Conservation (phyloP, 1,140 invertebrate species). For the Chrysopa pallens region DNA sequence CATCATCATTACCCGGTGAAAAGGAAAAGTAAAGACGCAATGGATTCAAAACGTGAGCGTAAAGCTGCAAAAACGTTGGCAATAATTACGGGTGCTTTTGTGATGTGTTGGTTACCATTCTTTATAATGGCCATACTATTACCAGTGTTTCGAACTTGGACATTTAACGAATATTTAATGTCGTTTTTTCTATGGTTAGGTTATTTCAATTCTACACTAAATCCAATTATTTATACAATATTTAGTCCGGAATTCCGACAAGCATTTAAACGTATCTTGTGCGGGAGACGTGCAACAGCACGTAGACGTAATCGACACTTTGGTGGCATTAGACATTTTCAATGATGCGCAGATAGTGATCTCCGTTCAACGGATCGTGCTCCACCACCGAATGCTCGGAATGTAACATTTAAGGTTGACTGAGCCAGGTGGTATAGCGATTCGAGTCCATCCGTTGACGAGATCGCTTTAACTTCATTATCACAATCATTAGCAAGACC, state of each 20-base stretch:
- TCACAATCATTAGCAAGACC: too few relatives aligned
- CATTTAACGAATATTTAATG: conserved; percentile 27
- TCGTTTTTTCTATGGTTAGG: conserved; percentile 64
- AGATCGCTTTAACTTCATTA: too few relatives aligned
- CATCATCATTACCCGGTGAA: conserved; percentile 25
- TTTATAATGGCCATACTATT: conserved; percentile 74
- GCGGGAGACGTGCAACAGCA: conserved; percentile 33
- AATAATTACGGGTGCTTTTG: conserved; percentile 79
- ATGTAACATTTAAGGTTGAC: conserved; percentile 22
- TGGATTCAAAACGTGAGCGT: conserved; percentile 65
- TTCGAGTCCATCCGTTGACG: too few relatives aligned
- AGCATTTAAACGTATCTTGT: conserved; percentile 69
- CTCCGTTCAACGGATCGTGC: conserved; percentile 16
- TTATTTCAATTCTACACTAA: conserved; percentile 78
- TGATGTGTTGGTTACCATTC: conserved; percentile 78
- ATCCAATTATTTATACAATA: conserved; percentile 78
- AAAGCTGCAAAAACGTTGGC: conserved; percentile 84
- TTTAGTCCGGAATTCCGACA: conserved; percentile 77
- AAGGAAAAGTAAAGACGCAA: conserved; percentile 43
- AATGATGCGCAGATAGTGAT: conserved; percentile 23
- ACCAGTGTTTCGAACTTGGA: conserved; percentile 40
- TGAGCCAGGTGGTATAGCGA: conserved; percentile 6
- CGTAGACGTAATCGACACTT: conserved; percentile 21
- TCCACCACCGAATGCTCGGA: conserved; percentile 8
- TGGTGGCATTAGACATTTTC: conserved; percentile 18